Base-by-base conservation (phyloP, 2,113 vertebrate species). In the Turnix velox region DNA sequence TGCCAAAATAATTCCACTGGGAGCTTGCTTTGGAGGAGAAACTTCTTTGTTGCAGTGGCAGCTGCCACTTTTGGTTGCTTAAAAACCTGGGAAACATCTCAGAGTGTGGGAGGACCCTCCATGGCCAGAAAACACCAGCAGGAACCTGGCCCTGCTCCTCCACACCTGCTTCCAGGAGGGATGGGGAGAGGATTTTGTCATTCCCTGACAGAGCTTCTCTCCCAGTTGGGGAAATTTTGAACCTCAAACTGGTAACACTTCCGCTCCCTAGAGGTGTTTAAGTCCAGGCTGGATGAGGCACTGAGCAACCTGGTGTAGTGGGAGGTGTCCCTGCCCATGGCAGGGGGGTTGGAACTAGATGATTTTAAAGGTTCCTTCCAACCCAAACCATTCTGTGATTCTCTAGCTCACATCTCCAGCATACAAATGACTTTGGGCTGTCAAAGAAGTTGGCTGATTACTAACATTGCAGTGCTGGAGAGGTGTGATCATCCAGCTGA, bases 381-480 rank as follows among this genome's bases (percentile, higher is more conserved):
- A n/a, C n/a, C n/a, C n/a, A n/a, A n/a, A n/a, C n/a, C n/a, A n/a
- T n/a, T n/a, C n/a, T n/a, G n/a, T n/a, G n/a, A n/a, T n/a, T n/a
- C n/a, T n/a, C n/a, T n/a, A n/a, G n/a, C n/a, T n/a, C n/a, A n/a
- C 35, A 14, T 31, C 43, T 67, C 48, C 8, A 33, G 9, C 2
- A 9, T 45, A 28, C 19, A 6, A 11, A 4, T 10, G 5, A 12
- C 0, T 61, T 39, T 1, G 23, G 14, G 54, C 55, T 39, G 63
- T 31, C 40, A 35, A 45, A 46, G 25, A 42, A 46, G 51, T 35
- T 3, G 15, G 48, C 52, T 18, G 51, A 10, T 73, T 28, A 22
- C 40, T 7, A 1, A 51, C 40, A 14, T 9, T 30, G 23, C 54
- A 51, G 48, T 19, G 22, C 27, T 59, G 27, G 49, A 61, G 14